Conservation (phyloP, 2,113 vertebrate genomes). For the Gallinago paraguaiae region DNA sequence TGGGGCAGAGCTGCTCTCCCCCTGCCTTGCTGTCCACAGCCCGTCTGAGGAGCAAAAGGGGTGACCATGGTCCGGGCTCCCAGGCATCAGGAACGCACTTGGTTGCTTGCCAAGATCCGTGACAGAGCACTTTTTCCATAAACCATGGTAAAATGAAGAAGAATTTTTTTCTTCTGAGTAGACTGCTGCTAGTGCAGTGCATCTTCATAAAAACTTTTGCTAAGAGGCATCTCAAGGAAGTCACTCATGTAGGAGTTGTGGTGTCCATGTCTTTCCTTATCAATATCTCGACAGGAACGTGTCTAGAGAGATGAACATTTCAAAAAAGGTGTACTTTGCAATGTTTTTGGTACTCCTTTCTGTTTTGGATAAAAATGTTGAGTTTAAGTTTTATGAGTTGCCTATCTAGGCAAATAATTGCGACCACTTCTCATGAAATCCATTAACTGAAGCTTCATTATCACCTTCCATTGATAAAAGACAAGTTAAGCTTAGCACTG, state of each 20-base stretch:
- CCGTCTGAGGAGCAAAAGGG: background rate
- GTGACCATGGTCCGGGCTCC: background rate
- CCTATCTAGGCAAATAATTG: background rate
- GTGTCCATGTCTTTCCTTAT: background rate
- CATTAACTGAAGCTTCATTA: background rate
- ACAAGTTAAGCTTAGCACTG: background rate
- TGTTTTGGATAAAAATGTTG: background rate
- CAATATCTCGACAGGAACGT: background rate
- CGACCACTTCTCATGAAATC: background rate
- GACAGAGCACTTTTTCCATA: background rate
- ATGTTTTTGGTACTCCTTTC: background rate
- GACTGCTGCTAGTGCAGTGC: background rate
- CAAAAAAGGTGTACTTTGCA: background rate
- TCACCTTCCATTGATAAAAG: background rate
- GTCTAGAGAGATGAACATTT: background rate
- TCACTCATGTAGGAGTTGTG: fast-evolving
- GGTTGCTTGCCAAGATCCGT: background rate
- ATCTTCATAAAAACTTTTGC: background rate
- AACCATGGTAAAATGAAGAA: background rate
- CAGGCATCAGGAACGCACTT: background rate
- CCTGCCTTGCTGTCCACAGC: background rate
- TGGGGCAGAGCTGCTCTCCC: background rate
- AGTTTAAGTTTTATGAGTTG: background rate
- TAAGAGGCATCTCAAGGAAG: background rate
- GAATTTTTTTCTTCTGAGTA: background rate